These are phyloP conservation scores for Megalurothrips usitatus DNA, from an alignment of 2,888 invertebrate genomes.

Conservation along the genomic window DNA sequence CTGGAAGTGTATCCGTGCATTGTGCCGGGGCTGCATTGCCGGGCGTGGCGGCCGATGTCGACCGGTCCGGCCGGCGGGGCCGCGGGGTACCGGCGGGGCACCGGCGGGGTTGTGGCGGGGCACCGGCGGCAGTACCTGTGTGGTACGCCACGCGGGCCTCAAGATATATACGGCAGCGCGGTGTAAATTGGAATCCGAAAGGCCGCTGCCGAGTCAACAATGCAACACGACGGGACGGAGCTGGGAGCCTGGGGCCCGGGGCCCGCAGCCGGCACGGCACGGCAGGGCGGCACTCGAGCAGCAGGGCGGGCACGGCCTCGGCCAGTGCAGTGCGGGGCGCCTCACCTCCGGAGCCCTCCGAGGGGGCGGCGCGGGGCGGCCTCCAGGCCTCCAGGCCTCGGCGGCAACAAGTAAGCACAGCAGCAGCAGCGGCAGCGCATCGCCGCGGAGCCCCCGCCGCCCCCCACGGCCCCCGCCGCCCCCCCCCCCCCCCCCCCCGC, in stretches of 20 bases:
- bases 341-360: neutral
- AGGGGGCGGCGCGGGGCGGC: neutral
- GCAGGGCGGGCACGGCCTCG: no score
- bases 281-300: neutral
- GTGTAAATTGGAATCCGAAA: slow-evolving; percentile 13
- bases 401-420: neutral
- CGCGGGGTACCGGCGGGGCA: no score
- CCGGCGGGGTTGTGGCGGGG: no score
- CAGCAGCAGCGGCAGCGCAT: neutral
- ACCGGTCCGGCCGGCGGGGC: no score
- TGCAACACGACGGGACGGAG: neutral
- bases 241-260: no score
- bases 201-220: slow-evolving; percentile 1
- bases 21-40: no score
- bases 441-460: neutral
- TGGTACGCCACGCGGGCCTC: no score
- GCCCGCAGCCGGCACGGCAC: neutral
- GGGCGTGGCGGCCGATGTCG: no score
- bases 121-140: no score
- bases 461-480: neutral
- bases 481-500: neutral
- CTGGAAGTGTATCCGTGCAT: no score
- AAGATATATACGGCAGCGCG: slow-evolving; percentile 1
- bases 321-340: no score
- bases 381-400: neutral